phyloP scores from a whole-genome alignment of 2,113 vertebrate genomes.

The Girardinichthys multiradiatus region DNA sequence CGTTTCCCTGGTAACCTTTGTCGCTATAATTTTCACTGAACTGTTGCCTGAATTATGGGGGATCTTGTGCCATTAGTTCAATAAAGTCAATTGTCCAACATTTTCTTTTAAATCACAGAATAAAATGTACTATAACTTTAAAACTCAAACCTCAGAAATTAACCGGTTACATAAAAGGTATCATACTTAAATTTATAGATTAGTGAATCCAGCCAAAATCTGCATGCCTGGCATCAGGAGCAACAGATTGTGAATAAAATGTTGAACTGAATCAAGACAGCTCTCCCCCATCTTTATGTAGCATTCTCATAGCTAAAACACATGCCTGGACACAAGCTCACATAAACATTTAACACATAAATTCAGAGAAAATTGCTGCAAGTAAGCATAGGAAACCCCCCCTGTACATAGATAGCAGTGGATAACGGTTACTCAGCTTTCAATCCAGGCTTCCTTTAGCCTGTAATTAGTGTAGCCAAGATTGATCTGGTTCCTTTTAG shows the following conservation, averaged over 20 bases:
- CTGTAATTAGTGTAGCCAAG: slow-evolving; percentile 12
- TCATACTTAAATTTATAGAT: neutral
- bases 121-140: neutral
- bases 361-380: slow-evolving; percentile 15
- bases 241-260: slow-evolving; percentile 3
- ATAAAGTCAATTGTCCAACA: neutral
- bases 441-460: slow-evolving; percentile 20
- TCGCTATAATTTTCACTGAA: no score
- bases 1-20: no score
- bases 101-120: neutral
- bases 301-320: neutral
- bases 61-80: no score
- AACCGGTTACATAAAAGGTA: neutral
- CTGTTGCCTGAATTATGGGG: no score
- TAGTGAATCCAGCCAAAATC: slow-evolving; percentile 36
- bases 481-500: neutral
- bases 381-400: slow-evolving; percentile 26
- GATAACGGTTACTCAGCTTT: slow-evolving; percentile 14
- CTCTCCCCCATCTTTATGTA: neutral
- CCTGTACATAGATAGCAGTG: slow-evolving; percentile 17
- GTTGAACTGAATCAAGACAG: neutral
- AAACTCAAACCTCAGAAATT: neutral
- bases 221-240: slow-evolving; percentile 2
- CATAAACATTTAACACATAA: slow-evolving; percentile 3
- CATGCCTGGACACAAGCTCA: slow-evolving; percentile 1